Evolutionary conservation across 2,113 vertebrate genomes (phyloP).

Genomic region (Lates calcarifer): DNA sequence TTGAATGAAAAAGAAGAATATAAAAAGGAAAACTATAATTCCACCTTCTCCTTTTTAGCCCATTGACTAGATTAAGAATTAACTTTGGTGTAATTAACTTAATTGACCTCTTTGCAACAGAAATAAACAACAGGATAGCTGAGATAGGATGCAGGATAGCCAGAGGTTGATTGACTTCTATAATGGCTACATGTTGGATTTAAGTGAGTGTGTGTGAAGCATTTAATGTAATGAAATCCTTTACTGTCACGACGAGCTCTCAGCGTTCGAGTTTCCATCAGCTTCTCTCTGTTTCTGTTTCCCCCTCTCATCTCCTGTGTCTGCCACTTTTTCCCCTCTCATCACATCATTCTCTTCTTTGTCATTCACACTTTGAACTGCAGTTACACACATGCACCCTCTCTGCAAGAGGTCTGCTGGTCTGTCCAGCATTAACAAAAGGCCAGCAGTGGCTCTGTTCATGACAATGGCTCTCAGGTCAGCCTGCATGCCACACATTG

Average conservation of each 20-base stretch:
- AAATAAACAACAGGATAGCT: not conserved
- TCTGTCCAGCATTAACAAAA: slow-evolving; percentile 59
- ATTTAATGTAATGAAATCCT: slow-evolving; percentile 41
- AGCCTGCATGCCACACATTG: slow-evolving; percentile 46
- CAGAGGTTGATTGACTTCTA: not conserved
- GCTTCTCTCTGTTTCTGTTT: not conserved
- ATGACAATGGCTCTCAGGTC: slow-evolving; percentile 64
- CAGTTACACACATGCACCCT: slow-evolving; percentile 34
- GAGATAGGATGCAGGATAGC: not conserved
- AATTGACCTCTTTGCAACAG: slow-evolving; percentile 10
- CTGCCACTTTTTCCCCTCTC: slow-evolving; percentile 35
- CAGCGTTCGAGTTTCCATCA: slow-evolving; percentile 15
- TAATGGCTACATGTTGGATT: slow-evolving; percentile 14
- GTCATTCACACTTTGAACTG: slow-evolving; percentile 75
- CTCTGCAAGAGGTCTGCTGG: slow-evolving; percentile 51
- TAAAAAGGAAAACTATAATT: slow-evolving; percentile 3
- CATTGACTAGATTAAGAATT: not conserved
- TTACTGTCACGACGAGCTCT: slow-evolving; percentile 14
- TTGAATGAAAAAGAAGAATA: slow-evolving; percentile 15
- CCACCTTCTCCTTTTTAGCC: not conserved
- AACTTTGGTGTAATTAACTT: slow-evolving; percentile 1
- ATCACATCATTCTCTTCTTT: slow-evolving; percentile 67
- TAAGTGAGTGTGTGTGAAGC: not conserved
- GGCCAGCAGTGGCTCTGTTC: slow-evolving; percentile 53
- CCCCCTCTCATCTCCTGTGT: slow-evolving; percentile 32